phyloP scores from a whole-genome alignment of 2,113 vertebrate species.

The Hydropotes inermis region DNA sequence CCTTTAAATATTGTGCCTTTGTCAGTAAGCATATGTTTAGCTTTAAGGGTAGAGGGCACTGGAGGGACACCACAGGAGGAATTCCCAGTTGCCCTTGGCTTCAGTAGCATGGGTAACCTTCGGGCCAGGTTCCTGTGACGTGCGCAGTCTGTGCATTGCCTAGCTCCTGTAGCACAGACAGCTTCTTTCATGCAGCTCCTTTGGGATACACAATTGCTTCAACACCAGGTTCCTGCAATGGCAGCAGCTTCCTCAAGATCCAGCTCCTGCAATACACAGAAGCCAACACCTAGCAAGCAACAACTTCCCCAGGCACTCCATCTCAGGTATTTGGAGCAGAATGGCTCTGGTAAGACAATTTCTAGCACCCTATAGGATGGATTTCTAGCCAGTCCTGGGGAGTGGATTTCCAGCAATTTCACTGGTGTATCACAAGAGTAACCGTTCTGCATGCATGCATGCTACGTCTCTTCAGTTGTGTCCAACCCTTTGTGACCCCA shows the following conservation, averaged over 20 bases:
- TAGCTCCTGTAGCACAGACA: background rate
- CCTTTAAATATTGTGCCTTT: background rate
- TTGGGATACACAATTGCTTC: background rate
- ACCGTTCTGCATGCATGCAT: background rate
- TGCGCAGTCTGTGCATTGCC: background rate
- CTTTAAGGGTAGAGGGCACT: constrained; percentile 55
- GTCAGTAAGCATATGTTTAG: background rate
- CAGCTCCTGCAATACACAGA: background rate
- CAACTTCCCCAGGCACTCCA: background rate
- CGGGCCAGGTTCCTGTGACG: background rate
- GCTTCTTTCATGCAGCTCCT: background rate
- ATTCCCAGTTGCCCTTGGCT: background rate
- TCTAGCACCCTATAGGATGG: background rate
- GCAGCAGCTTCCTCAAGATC: background rate
- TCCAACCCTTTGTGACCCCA: background rate
- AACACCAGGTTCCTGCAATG: background rate
- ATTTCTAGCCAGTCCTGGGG: background rate
- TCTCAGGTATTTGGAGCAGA: background rate
- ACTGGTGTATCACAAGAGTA: background rate
- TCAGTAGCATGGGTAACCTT: background rate
- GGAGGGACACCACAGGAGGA: background rate
- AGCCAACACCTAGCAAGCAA: background rate
- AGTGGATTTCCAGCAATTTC: background rate
- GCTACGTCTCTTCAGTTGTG: background rate
- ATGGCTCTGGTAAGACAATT: background rate